Percentiles rank a stretch among this genome's conserved stretches.
Conservation (phyloP, 2,888 invertebrate genomes). For the Chrysolina oricalcia region DNA sequence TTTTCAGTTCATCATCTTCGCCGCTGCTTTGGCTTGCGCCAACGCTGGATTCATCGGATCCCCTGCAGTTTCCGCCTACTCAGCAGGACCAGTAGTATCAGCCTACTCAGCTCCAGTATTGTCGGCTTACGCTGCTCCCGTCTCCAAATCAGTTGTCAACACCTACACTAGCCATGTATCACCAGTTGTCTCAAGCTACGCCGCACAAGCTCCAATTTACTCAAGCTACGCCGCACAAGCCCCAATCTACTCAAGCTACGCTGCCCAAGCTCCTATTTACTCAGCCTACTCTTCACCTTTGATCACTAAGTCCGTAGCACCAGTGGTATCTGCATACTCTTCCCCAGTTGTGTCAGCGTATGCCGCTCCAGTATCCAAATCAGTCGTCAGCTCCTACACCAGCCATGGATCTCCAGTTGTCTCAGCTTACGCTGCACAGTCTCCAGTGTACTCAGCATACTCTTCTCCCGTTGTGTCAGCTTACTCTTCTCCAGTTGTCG, state of each 20-base stretch:
- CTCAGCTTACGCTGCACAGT: constrained; percentile 57
- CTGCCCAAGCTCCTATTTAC: constrained; percentile 37
- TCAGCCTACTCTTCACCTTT: constrained; percentile 5
- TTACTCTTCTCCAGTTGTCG: constrained; percentile 56
- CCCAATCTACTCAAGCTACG: not conserved
- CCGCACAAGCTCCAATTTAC: constrained; percentile 36
- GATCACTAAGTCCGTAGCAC: not conserved
- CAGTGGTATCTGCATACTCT: not conserved
- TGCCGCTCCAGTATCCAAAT: not conserved
- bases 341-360: not conserved
- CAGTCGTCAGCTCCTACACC: constrained; percentile 46
- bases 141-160: constrained; percentile 16
- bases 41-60: constrained; percentile 75
- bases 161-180: constrained; percentile 54
- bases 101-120: constrained; percentile 59
- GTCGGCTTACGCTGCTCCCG: constrained; percentile 34
- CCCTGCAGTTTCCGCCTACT: constrained; percentile 59
- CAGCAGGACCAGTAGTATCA: constrained; percentile 66
- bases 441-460: constrained; percentile 45
- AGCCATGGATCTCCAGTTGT: constrained; percentile 41
- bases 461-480: not conserved
- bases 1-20: constrained; percentile 74
- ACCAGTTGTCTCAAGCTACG: not conserved
- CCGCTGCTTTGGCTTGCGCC: constrained; percentile 76
- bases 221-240: constrained; percentile 6